These are phyloP conservation scores for Corythaeola cristata DNA, from an alignment of 2,113 vertebrate genomes.

Conservation along the genomic window DNA sequence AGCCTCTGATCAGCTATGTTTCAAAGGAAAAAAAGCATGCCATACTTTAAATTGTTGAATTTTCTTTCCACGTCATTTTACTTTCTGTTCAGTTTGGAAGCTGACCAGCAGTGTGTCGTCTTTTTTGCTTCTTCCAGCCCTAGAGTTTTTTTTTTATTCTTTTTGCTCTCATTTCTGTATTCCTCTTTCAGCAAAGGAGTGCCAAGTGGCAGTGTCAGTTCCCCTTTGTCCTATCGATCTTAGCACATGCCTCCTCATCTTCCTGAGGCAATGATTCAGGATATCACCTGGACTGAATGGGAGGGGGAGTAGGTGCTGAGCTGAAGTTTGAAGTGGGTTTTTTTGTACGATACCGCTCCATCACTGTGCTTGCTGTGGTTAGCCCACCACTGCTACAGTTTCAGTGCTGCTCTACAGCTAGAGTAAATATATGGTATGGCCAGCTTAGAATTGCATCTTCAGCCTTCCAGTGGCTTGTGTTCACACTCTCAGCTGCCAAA, in stretches of 20 bases:
- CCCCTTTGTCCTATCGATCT: background rate
- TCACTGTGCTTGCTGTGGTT: background rate
- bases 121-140: background rate
- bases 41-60: background rate
- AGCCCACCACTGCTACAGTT: background rate
- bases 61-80: background rate
- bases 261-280: background rate
- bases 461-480: background rate
- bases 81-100: background rate
- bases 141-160: background rate
- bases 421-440: background rate
- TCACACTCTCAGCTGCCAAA: background rate
- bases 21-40: background rate
- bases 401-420: background rate
- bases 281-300: background rate
- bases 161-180: background rate
- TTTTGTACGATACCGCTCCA: background rate
- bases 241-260: background rate
- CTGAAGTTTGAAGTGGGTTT: background rate
- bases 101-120: background rate
- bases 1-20: background rate
- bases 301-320: background rate
- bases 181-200: background rate
- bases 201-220: background rate
- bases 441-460: background rate